Evolutionary conservation across 2,113 vertebrate genomes (phyloP), one percentile per base, ranked within the genome.

Genomic region (Phylloscopus trochiloides): DNA sequence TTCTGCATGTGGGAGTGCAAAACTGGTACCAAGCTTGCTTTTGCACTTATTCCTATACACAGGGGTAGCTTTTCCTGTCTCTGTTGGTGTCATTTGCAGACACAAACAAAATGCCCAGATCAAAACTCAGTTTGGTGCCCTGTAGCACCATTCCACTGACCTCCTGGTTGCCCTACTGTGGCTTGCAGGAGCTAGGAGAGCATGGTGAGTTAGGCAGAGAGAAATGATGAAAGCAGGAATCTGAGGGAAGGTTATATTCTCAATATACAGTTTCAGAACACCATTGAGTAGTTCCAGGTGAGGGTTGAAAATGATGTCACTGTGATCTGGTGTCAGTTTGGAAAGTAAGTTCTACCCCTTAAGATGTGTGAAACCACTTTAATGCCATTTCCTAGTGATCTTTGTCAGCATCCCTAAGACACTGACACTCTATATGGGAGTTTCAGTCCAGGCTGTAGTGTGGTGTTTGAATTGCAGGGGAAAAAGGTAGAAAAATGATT

Each of bases 401-500:
- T 84, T 57, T 65, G 28, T 72, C 29, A 57, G n/a, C 50, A 24
- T 57, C 50, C 32, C 11, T 21, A 18, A 34, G 40, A 40, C 10
- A 26, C 7, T 2, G 6, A 14, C 36, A 25, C 8, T 67, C 17
- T 42, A 0, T 6, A 6, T 45, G 6, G 22, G 32, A 42, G 26
- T 80, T 83, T 74, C 28, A 81, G 52, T 9, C 24, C 24, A 36
- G 25, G 14, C 26, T 86, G 52, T 74, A 54, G 38, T 12, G 24
- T 58, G 19, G 52, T 65, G 12, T 57, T 70, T 76, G 43, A 67
- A 62, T 70, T 74, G 7, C 22, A 91, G 42, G 24, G 59, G 1
- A 7, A 73, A 83, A 77, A 31, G 0, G 1, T 17, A 24, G 42
- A 65, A 18, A 42, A 25, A 32, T 3, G 2, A 4, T 5, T 7